Conservation (phyloP, 1,140 invertebrate genomes). For the Conopomorpha cramerella region DNA sequence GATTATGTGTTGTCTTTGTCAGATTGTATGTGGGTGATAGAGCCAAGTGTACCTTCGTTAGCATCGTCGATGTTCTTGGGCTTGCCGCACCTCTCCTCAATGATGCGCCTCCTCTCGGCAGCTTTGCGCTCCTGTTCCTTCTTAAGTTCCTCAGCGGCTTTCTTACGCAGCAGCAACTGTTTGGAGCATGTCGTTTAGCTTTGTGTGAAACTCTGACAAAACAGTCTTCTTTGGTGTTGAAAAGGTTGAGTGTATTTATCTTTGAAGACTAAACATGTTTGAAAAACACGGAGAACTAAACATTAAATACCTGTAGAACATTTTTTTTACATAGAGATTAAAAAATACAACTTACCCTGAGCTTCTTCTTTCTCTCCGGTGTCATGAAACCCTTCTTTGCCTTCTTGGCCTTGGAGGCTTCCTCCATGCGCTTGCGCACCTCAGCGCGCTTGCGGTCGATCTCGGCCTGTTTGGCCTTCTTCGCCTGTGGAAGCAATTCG, state of each 20-base stretch:
- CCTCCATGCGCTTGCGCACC: conserved; percentile 94
- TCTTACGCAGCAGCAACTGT: conserved; percentile 97
- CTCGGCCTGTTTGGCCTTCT: conserved; percentile 92
- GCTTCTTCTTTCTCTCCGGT: conserved; percentile 97
- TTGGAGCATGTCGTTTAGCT: too few relatives aligned
- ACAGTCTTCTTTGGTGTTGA: too few relatives aligned
- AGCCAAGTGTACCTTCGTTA: conserved; percentile 78
- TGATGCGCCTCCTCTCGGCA: conserved; percentile 95
- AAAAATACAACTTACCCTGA: conserved; percentile 74
- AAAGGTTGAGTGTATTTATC: too few relatives aligned
- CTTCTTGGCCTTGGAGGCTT: conserved; percentile 93
- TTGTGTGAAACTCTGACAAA: too few relatives aligned
- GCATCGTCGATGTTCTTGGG: conserved; percentile 88
- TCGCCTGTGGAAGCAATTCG: conserved; percentile 66
- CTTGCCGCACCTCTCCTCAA: conserved; percentile 92
- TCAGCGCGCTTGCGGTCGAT: conserved; percentile 94
- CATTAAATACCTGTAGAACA: too few relatives aligned
- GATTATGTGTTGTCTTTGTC: too few relatives aligned
- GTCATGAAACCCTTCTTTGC: conserved; percentile 99
- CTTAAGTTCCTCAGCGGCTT: conserved; percentile 99
- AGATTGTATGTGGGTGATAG: too few relatives aligned
- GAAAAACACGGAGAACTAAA: too few relatives aligned
- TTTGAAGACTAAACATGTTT: too few relatives aligned
- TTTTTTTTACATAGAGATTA: not conserved
- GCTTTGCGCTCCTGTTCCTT: conserved; percentile 99